phyloP scores from a whole-genome alignment of 2,113 vertebrate species.

The Gambusia affinis region DNA sequence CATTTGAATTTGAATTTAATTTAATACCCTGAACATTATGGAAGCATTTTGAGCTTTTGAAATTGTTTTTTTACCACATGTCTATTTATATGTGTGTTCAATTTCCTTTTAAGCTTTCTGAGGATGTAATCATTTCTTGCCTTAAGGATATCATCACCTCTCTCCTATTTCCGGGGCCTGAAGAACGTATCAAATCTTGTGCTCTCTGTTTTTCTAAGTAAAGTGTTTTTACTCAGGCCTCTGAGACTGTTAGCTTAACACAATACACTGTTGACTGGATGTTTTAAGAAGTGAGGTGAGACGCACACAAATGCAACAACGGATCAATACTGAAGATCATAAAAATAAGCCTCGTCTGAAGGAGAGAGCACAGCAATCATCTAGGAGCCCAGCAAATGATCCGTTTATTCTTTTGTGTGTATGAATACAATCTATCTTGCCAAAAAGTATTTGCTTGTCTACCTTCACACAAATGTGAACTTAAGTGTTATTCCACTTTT shows the following conservation, averaged over 20 bases:
- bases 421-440: too few relatives aligned
- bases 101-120: background rate
- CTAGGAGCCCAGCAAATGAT: constrained; percentile 49
- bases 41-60: too few relatives aligned
- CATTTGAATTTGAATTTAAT: too few relatives aligned
- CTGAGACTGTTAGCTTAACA: constrained; percentile 32
- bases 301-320: constrained; percentile 31
- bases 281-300: constrained; percentile 31
- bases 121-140: background rate
- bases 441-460: too few relatives aligned
- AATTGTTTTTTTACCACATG: too few relatives aligned
- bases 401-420: too few relatives aligned
- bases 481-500: too few relatives aligned
- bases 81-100: too few relatives aligned
- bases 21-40: too few relatives aligned
- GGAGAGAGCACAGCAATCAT: constrained; percentile 71
- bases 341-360: constrained; percentile 51
- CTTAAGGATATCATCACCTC: background rate
- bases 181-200: background rate
- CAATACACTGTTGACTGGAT: constrained; percentile 1
- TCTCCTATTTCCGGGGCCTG: background rate
- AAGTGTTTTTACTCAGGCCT: constrained; percentile 1
- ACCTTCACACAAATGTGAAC: too few relatives aligned
- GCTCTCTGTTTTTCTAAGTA: background rate
- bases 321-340: constrained; percentile 57